These are phyloP conservation scores for Forbesichthys papilliferus DNA, from an alignment of 2,113 vertebrate genomes.

Conservation along the genomic window DNA sequence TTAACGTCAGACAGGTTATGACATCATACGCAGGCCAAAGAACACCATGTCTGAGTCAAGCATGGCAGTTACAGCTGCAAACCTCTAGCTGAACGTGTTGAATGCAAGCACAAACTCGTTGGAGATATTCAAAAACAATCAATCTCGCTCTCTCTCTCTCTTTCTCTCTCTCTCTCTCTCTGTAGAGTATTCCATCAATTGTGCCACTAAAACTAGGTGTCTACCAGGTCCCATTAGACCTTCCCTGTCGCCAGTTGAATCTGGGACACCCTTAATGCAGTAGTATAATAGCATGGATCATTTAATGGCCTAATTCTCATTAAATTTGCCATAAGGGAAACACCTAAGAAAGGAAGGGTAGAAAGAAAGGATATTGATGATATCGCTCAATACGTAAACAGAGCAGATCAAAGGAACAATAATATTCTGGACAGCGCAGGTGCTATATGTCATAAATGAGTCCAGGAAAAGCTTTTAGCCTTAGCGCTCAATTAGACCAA, in stretches of 20 bases:
- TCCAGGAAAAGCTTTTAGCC: slow-evolving; percentile 55
- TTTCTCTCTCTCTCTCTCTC: slow-evolving; percentile 8
- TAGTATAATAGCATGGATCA: slow-evolving; percentile 60
- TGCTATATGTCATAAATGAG: slow-evolving; percentile 17
- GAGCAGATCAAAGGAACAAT: slow-evolving; percentile 3
- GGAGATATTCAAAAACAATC: slow-evolving; percentile 10
- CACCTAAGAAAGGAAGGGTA: slow-evolving; percentile 31
- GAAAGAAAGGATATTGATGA: slow-evolving; percentile 28
- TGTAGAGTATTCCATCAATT: background rate
- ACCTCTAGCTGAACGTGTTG: slow-evolving; percentile 14
- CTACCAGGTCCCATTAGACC: slow-evolving; percentile 46
- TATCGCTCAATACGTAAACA: background rate
- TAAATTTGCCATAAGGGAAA: slow-evolving; percentile 42
- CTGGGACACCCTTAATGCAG: slow-evolving; percentile 53
- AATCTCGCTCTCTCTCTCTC: slow-evolving; percentile 8
- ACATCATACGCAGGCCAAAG: slow-evolving; percentile 66
- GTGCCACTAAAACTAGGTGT: slow-evolving; percentile 6
- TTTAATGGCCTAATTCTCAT: slow-evolving; percentile 65
- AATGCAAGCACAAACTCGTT: background rate
- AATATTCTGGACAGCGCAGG: slow-evolving; percentile 6
- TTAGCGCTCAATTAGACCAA: slow-evolving; percentile 57
- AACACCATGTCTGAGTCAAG: slow-evolving; percentile 56
- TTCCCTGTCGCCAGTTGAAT: slow-evolving; percentile 55
- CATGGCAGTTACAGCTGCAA: slow-evolving; percentile 21
- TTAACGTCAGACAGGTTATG: slow-evolving; percentile 28